Evolutionary conservation across 2,888 invertebrate species (phyloP).

Genomic region (Drosophila aldrichi): DNA sequence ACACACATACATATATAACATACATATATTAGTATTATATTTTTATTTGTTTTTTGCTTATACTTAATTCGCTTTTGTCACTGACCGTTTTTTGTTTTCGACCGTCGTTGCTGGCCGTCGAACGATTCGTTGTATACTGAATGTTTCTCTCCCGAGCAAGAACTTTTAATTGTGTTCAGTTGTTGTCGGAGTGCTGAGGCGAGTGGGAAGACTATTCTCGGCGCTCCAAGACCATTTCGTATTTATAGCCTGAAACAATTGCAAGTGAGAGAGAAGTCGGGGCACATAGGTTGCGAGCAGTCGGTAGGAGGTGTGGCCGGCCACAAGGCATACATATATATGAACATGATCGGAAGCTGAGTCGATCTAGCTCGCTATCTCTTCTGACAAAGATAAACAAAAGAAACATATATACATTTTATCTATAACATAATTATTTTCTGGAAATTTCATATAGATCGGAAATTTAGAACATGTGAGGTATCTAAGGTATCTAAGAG

Average conservation of each 20-base stretch:
- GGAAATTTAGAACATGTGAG: not conserved
- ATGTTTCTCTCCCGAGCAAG: conserved; percentile 27
- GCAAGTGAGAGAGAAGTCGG: not conserved
- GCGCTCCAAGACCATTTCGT: not conserved
- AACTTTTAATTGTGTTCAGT: conserved; percentile 30
- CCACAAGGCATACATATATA: not conserved
- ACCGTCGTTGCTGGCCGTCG: conserved; percentile 43
- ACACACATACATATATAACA: not conserved
- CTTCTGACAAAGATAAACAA: too few species aligned
- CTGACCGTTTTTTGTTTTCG: conserved; percentile 15
- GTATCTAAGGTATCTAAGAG: not conserved
- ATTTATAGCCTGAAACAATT: not conserved
- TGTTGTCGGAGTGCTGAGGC: not conserved
- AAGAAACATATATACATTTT: not conserved
- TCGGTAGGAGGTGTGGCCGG: not conserved
- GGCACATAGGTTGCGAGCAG: not conserved
- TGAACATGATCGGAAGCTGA: not conserved
- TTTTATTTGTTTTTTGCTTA: conserved; percentile 25
- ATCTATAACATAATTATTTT: not conserved
- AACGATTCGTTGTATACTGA: conserved; percentile 54
- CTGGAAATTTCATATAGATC: not conserved
- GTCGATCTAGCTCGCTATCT: not conserved
- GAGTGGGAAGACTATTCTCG: not conserved
- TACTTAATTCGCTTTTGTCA: conserved; percentile 23
- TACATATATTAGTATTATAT: conserved; percentile 19